A percentile compares a stretch with the other conserved stretches of the same genome.
Evolutionary conservation across 2,797 vertebrate species (phyloP).

Genomic region (Echeneis naucrates): DNA sequence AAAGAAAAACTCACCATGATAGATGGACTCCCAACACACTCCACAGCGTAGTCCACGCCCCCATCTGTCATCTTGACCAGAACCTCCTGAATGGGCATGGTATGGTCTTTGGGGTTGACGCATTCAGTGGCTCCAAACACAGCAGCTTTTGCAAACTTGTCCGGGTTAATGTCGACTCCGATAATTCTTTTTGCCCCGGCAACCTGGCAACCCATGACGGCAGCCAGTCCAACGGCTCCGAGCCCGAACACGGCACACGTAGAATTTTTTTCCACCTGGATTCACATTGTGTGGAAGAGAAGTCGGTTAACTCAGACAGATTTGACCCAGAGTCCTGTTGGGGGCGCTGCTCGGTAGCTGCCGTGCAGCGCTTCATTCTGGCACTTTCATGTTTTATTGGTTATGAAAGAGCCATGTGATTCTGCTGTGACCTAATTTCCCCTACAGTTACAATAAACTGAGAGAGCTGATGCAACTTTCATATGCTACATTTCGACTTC

Average conservation of each 20-base stretch:
- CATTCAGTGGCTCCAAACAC: conserved; percentile 88
- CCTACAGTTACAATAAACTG: no score
- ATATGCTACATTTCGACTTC: neutral
- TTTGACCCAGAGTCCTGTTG: no score
- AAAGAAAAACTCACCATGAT: conserved; percentile 83
- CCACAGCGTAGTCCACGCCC: conserved; percentile 86
- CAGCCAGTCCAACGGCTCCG: conserved; percentile 89
- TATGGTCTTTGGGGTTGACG: conserved; percentile 83
- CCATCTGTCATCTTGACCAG: conserved; percentile 80
- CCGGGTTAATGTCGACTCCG: conserved; percentile 84
- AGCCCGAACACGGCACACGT: conserved; percentile 81
- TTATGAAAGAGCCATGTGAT: no score
- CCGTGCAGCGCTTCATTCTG: no score
- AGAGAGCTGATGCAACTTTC: neutral
- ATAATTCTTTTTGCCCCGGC: conserved; percentile 88
- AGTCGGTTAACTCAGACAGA: neutral
- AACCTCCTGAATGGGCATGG: conserved; percentile 84
- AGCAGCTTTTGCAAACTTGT: conserved; percentile 87
- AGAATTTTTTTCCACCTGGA: conserved; percentile 88
- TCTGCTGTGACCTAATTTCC: no score
- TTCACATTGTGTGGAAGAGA: neutral
- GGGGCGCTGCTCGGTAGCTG: no score
- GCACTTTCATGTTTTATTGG: no score
- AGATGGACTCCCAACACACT: conserved; percentile 82
- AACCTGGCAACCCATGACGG: conserved; percentile 86